These are phyloP conservation scores for Noturus placidus DNA, from an alignment of 2,113 vertebrate genomes.

Conservation along the genomic window DNA sequence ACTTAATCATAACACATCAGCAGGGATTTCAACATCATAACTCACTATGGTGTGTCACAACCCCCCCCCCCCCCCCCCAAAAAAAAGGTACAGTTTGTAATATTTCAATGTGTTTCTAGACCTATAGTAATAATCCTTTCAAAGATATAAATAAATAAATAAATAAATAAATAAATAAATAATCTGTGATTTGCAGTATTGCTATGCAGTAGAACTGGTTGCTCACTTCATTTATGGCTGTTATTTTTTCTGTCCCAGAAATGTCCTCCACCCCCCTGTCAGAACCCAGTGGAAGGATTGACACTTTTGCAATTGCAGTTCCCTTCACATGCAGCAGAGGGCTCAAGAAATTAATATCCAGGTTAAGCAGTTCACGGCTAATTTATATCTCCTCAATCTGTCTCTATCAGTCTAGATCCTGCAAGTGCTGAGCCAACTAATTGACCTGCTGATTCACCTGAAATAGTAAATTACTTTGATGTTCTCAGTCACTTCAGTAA, in stretches of 20 bases:
- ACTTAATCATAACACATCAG: not conserved
- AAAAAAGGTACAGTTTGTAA: not conserved
- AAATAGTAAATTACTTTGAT: not conserved
- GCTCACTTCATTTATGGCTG: not conserved
- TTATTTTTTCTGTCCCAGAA: not conserved
- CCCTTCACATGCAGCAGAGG: not conserved
- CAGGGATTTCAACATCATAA: not conserved
- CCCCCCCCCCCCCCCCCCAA: not conserved
- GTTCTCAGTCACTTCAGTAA: not conserved
- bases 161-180: too few species aligned
- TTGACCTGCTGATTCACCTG: not conserved
- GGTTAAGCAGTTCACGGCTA: not conserved
- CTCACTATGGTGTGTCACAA: not conserved
- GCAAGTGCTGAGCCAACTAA: not conserved
- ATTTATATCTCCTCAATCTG: not conserved
- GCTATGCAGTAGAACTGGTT: not conserved
- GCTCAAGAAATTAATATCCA: not conserved
- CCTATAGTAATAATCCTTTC: not conserved
- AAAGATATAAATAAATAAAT: not conserved
- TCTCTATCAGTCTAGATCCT: not conserved
- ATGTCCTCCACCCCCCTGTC: not conserved
- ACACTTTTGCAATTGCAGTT: not conserved
- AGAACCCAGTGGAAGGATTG: not conserved
- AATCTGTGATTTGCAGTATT: not conserved
- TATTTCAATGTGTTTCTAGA: not conserved